These are phyloP conservation scores for Podarcis cretensis DNA, from an alignment of 2,113 vertebrate genomes.

Conservation along the genomic window DNA sequence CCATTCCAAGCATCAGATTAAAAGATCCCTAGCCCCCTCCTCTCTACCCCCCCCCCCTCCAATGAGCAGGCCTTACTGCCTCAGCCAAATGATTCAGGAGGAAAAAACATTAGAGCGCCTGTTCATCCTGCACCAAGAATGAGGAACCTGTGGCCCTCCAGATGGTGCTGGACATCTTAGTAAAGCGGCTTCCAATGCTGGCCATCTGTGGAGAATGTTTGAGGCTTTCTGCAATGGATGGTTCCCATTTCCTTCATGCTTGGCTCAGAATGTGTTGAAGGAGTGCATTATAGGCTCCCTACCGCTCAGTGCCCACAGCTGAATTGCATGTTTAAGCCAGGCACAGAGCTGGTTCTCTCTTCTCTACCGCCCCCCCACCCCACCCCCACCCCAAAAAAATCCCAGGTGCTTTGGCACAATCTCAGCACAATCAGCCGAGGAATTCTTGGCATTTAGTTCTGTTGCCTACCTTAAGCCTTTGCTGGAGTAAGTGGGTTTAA, in stretches of 20 bases:
- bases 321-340: neutral
- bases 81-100: neutral
- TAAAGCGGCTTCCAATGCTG: neutral
- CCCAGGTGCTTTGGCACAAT: neutral
- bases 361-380: neutral
- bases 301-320: neutral
- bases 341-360: neutral
- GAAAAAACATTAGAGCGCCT: neutral
- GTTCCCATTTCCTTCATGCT: neutral
- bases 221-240: neutral
- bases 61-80: neutral
- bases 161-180: neutral
- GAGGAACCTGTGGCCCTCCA: neutral
- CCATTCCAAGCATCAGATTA: neutral
- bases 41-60: too few relatives aligned
- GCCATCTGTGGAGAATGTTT: neutral
- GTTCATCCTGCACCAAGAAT: too few relatives aligned
- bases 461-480: neutral
- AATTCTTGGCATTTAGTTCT: neutral
- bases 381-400: neutral
- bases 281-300: neutral
- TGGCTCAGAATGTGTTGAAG: neutral
- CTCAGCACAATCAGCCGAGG: neutral
- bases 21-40: neutral
- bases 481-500: neutral